Percentiles rank a stretch among this genome's conserved stretches.
phyloP scores from a whole-genome alignment of 37 sponge, comb jelly and placozoan genomes.

The Halichondria panicea region DNA sequence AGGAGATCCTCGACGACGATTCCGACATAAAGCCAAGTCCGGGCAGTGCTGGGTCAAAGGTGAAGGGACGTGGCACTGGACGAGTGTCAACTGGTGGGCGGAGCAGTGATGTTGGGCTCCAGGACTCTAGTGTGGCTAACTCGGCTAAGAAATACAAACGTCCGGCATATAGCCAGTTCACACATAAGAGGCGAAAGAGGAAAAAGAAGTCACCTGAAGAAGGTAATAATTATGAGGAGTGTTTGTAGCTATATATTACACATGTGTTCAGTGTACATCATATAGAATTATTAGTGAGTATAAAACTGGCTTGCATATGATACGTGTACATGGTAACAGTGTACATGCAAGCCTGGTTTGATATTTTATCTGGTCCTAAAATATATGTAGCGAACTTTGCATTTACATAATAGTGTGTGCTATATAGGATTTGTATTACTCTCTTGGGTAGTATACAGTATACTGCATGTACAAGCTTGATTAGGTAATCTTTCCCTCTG shows the following conservation, averaged over 20 bases:
- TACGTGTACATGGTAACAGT: neutral
- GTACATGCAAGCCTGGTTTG: neutral
- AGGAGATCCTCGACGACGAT: constrained; percentile 54
- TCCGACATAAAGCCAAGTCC: neutral
- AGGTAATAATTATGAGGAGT: neutral
- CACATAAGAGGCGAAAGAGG: constrained; percentile 51
- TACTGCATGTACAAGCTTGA: too few species aligned
- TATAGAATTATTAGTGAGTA: neutral
- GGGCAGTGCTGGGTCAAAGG: neutral
- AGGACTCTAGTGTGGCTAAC: neutral
- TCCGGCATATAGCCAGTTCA: constrained; percentile 54
- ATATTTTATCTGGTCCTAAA: too few species aligned
- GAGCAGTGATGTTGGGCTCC: neutral
- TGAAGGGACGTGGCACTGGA: constrained; percentile 30
- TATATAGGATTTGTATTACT: too few species aligned
- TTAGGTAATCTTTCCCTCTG: neutral
- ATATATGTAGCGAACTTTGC: too few species aligned
- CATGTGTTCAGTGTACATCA: neutral
- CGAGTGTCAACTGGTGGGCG: neutral
- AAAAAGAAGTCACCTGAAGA: constrained; percentile 46
- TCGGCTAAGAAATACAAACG: constrained; percentile 13
- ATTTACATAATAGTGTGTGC: too few species aligned
- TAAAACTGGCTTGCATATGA: neutral
- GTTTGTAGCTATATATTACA: neutral
- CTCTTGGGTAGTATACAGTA: too few species aligned